These are phyloP conservation scores for Acleris laterana DNA, from an alignment of 2,888 invertebrate species.

Conservation along the genomic window DNA sequence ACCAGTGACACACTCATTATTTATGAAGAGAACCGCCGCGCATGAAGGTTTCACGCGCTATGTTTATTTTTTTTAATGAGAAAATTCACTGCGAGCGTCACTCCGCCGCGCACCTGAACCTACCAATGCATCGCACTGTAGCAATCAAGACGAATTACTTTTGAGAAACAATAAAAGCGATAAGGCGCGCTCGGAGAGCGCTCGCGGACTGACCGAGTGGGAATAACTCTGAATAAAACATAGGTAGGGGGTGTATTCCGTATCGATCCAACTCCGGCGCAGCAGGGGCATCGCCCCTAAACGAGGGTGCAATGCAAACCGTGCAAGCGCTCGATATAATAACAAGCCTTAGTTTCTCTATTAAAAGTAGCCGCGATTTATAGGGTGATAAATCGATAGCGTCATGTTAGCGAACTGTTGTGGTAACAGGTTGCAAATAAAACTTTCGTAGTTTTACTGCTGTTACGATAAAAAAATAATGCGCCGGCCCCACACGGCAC, in stretches of 20 bases:
- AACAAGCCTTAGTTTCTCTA: conserved; percentile 46
- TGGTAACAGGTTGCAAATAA: conserved; percentile 41
- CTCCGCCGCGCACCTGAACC: conserved; percentile 56
- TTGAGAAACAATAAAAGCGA: conserved; percentile 78
- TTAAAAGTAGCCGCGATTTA: conserved; percentile 48
- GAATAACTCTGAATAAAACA: conserved; percentile 44
- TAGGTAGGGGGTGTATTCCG: conserved; percentile 51
- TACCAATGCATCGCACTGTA: conserved; percentile 78
- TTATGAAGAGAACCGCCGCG: conserved; percentile 47
- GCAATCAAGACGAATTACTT: conserved; percentile 74
- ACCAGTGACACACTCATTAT: conserved; percentile 78
- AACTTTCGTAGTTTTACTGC: conserved; percentile 17
- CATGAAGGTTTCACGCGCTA: conserved; percentile 56
- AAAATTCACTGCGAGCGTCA: conserved; percentile 51
- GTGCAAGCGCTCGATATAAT: conserved; percentile 51
- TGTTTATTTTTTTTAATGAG: conserved; percentile 64
- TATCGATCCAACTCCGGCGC: conserved; percentile 80
- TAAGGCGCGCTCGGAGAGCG: conserved; percentile 64
- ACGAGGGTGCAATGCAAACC: conserved; percentile 55
- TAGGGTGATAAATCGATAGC: conserved; percentile 57
- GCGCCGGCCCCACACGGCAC: conserved; percentile 6
- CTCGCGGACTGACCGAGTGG: conserved; percentile 49
- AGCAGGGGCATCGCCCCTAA: conserved; percentile 61
- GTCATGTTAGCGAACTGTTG: conserved; percentile 42
- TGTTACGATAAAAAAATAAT: conserved; percentile 31